Percentiles rank a stretch among this genome's conserved stretches.
Conservation (phyloP, 2,888 invertebrate genomes). For the Eretmocerus hayati region DNA sequence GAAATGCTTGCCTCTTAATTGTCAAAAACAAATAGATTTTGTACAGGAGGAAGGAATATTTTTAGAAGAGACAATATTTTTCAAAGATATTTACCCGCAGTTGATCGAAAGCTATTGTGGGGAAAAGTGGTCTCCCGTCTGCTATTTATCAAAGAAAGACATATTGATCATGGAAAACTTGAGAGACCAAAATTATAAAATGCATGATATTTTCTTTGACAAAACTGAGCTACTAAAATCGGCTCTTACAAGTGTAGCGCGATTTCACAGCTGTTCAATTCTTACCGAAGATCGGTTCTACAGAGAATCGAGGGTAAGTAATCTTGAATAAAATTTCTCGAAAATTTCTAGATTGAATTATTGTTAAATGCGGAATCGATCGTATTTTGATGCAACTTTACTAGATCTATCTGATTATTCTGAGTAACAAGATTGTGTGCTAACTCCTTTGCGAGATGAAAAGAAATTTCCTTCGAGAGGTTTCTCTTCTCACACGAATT, state of each 20-base stretch:
- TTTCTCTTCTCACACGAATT: no score
- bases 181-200: constrained; percentile 30
- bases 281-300: constrained; percentile 32
- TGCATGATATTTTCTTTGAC: constrained; percentile 21
- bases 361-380: no score
- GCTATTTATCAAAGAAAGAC: constrained; percentile 35
- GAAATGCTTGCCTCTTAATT: constrained; percentile 53
- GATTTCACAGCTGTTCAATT: constrained; percentile 37
- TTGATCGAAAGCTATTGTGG: constrained; percentile 34
- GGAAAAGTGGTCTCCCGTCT: constrained; percentile 36
- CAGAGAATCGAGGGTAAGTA: constrained; percentile 15
- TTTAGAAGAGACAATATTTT: constrained; percentile 36
- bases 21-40: constrained; percentile 49
- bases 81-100: constrained; percentile 44
- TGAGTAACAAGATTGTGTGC: no score
- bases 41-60: constrained; percentile 45
- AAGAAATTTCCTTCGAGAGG: no score
- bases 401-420: no score
- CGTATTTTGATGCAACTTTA: no score
- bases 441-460: no score
- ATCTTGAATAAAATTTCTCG: neutral
- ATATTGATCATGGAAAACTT: constrained; percentile 45
- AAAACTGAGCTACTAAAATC: constrained; percentile 29
- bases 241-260: constrained; percentile 32
- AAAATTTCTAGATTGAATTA: no score